Evolutionary conservation across 2,888 invertebrate genomes (phyloP).

Genomic region (Cancer borealis): DNA sequence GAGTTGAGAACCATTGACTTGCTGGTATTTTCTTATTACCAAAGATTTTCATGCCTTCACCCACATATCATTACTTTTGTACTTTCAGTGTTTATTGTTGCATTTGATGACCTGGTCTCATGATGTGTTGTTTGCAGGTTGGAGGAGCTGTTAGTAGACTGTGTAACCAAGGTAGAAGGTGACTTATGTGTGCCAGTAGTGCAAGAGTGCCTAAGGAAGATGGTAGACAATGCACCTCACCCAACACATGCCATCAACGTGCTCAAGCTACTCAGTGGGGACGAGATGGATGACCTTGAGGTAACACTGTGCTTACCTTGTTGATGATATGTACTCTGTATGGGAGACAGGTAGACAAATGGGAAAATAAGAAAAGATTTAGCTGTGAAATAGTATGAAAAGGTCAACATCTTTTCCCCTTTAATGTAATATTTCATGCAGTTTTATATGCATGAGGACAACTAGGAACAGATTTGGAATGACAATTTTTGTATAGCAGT

Average conservation of each 20-base stretch:
- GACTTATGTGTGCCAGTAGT: constrained; percentile 30
- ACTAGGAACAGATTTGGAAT: too few relatives aligned
- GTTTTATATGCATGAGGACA: too few relatives aligned
- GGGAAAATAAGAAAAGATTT: background rate
- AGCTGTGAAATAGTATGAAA: background rate
- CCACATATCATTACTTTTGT: background rate
- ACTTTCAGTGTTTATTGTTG: background rate
- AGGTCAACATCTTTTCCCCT: background rate
- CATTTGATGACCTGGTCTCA: background rate
- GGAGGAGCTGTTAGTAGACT: constrained; percentile 51
- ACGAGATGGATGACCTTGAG: constrained; percentile 52
- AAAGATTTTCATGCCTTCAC: background rate
- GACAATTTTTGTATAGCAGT: too few relatives aligned
- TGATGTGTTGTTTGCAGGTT: constrained; percentile 16
- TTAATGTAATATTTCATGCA: background rate
- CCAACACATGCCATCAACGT: constrained; percentile 61
- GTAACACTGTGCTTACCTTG: background rate
- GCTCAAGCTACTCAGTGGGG: constrained; percentile 55
- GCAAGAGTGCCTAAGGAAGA: constrained; percentile 25
- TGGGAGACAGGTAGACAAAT: background rate
- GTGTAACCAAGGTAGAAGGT: background rate
- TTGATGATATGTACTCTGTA: background rate
- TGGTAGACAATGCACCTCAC: background rate
- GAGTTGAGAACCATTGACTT: background rate
- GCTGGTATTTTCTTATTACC: background rate